phyloP scores from a whole-genome alignment of 2,888 invertebrate genomes.

The Thelaira solivaga region DNA sequence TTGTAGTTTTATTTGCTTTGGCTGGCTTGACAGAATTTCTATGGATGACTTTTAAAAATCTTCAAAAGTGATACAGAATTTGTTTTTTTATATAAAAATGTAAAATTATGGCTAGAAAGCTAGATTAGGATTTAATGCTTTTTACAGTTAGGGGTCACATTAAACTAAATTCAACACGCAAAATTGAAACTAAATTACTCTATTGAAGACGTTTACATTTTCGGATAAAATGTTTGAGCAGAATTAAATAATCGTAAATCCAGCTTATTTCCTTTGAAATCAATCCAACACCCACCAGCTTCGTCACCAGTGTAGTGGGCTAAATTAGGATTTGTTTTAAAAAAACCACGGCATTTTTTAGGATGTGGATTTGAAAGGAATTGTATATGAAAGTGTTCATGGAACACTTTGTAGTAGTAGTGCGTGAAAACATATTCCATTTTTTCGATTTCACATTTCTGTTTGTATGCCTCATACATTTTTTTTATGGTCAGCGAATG shows the following conservation, averaged over 20 bases:
- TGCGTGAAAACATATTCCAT: conserved; percentile 42
- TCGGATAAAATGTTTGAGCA: neutral
- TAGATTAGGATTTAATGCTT: too few relatives aligned
- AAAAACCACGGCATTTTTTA: conserved; percentile 28
- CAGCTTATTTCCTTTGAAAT: conserved; percentile 6
- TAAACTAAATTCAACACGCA: too few relatives aligned
- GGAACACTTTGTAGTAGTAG: conserved; percentile 59
- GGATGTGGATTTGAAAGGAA: conserved; percentile 49
- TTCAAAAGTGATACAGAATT: too few relatives aligned
- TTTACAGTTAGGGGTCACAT: too few relatives aligned
- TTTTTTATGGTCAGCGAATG: conserved; percentile 59
- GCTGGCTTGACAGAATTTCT: too few relatives aligned
- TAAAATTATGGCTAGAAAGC: too few relatives aligned
- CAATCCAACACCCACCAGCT: conserved; percentile 61
- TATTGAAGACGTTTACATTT: too few relatives aligned
- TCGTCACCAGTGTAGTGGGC: conserved; percentile 64
- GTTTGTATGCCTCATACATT: conserved; percentile 58
- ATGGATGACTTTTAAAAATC: too few relatives aligned
- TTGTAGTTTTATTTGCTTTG: too few relatives aligned
- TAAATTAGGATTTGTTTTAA: conserved; percentile 55
- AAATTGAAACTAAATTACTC: too few relatives aligned
- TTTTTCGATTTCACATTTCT: conserved; percentile 45
- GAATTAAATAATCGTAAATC: conserved; percentile 10
- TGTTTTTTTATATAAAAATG: too few relatives aligned
- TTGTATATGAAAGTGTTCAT: conserved; percentile 59